Conservation (phyloP, 2,797 vertebrate genomes). For the Fringilla coelebs region DNA sequence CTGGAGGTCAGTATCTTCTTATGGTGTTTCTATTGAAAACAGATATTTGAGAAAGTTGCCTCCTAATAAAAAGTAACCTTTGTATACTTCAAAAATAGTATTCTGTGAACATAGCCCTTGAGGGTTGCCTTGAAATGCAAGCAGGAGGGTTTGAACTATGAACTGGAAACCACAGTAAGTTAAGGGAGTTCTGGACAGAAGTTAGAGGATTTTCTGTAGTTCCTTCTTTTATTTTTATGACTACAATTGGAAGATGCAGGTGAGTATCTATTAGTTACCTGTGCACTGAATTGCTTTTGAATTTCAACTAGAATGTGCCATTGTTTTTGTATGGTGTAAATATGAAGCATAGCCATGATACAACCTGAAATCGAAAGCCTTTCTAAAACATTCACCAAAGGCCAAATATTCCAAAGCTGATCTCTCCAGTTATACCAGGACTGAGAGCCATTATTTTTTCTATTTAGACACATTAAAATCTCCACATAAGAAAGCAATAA, state of each 20-base stretch:
- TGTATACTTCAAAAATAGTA: background rate
- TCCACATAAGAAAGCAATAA: background rate
- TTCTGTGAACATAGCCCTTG: background rate
- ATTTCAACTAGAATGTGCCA: background rate
- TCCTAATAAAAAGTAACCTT: slow-evolving; percentile 6
- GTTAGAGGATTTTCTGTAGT: background rate
- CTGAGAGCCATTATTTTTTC: background rate
- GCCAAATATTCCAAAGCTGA: background rate
- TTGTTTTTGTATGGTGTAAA: background rate
- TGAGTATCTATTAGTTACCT: background rate
- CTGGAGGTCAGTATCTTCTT: background rate
- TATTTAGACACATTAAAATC: background rate
- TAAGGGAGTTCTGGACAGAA: background rate
- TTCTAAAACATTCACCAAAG: background rate
- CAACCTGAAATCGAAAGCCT: background rate
- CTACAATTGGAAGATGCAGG: background rate
- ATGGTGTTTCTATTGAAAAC: background rate
- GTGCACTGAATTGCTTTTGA: background rate
- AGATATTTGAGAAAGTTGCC: background rate
- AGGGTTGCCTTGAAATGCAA: slow-evolving; percentile 3
- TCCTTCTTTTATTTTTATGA: background rate
- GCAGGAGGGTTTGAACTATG: background rate
- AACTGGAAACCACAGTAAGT: background rate
- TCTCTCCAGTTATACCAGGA: background rate
- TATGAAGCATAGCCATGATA: background rate